Base-by-base conservation (phyloP, 2,113 vertebrate genomes). In the Gavia stellata region DNA sequence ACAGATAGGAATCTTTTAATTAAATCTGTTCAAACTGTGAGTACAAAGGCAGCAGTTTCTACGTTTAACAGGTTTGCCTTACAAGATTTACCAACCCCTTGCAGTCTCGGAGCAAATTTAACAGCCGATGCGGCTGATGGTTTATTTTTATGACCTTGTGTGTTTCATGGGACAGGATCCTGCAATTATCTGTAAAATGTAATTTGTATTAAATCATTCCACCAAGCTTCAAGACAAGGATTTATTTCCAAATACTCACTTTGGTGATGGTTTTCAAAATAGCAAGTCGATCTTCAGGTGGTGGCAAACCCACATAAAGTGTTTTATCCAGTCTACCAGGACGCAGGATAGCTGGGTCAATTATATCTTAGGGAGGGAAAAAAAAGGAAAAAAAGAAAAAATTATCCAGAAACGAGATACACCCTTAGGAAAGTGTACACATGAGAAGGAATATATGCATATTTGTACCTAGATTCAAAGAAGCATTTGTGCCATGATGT, bases 241-340 rank as follows among this genome's bases (percentile, higher is more conserved):
- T 21, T 4, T 38, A 50, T 71, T 85, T 96, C 87, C 72, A 74
- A 94, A 83, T 83, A 97, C 97, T 98, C 86, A 99, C 99, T 98
- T 99, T 99, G 36, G 99, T 99, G 70, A 99, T 98, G 6, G 99
- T 99, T 86, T 98, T 98, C 73, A 99, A 97, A 95, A 99, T 99
- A 95, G 99, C 99, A 6, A 98, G 97, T 31, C 99, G 98, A 95
- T 99, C 99, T 36, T 93, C 93, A n/a, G 99, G 97, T 24, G 98
- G 98, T 2, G 99, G 99, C 83, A 99, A 98, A 61, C 99, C 99
- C 78, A 99, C 99, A 15, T 99, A 99, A 28, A 99, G 97, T 5
- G 98, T 99, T 96, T 99, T 99, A 95, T 99, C 99, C 34, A 99
- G 97, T 28, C 99, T 99, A 3, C 99, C 99, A 2, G 99, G 99